These are phyloP conservation scores for Cylas formicarius DNA, from an alignment of 1,140 invertebrate species.

Conservation along the genomic window DNA sequence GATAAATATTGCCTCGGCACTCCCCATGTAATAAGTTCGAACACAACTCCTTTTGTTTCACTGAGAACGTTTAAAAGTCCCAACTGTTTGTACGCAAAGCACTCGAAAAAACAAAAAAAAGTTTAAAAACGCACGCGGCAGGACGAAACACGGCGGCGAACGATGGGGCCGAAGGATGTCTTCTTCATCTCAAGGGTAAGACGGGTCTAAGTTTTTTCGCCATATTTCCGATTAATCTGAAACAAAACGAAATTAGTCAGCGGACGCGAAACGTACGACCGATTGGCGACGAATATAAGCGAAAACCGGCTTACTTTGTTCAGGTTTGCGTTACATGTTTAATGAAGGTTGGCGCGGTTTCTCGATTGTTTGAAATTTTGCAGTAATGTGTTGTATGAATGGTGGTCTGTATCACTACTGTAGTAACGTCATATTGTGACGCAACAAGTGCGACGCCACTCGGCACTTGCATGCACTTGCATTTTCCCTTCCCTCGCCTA, in stretches of 20 bases:
- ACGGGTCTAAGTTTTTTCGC: constrained; percentile 20
- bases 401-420: constrained; percentile 38
- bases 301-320: constrained; percentile 27
- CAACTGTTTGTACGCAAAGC: constrained; percentile 1
- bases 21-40: too few relatives aligned
- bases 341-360: constrained; percentile 23
- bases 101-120: constrained; percentile 5
- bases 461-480: constrained; percentile 42
- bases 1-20: constrained; percentile 22
- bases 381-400: constrained; percentile 36
- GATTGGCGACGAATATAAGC: constrained; percentile 11
- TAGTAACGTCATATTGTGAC: constrained; percentile 41
- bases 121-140: background rate
- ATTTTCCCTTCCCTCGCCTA: constrained; percentile 37
- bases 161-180: constrained; percentile 6
- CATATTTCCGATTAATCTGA: constrained; percentile 24
- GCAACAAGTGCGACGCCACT: constrained; percentile 43
- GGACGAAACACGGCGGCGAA: too few relatives aligned
- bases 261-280: constrained; percentile 1
- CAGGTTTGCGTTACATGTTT: constrained; percentile 26
- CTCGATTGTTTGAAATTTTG: constrained; percentile 30
- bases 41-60: background rate
- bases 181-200: constrained; percentile 8
- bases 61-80: constrained; percentile 2
- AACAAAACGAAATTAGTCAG: constrained; percentile 20